Percentiles rank a stretch among this genome's conserved stretches.
phyloP scores from a whole-genome alignment of 2,888 invertebrate species.

The Oxystoma pomonae region DNA sequence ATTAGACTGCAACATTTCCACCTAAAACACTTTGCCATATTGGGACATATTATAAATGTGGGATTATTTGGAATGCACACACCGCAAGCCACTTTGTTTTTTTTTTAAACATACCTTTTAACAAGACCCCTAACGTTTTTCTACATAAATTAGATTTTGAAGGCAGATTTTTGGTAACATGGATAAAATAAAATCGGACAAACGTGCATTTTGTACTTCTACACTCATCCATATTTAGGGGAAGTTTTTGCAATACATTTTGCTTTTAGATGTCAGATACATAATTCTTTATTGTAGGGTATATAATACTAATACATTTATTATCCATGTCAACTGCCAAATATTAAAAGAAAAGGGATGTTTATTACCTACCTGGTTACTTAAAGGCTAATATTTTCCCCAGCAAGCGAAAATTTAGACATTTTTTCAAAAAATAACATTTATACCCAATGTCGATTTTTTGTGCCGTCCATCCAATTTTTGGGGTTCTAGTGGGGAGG shows the following conservation, averaged over 20 bases:
- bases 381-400: slow-evolving; percentile 14
- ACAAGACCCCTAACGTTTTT: no score
- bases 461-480: no score
- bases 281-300: no score
- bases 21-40: background rate
- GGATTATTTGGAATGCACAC: background rate
- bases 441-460: no score
- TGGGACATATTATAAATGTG: background rate
- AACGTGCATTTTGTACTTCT: no score
- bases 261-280: no score
- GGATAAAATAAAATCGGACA: no score
- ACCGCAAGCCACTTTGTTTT: background rate
- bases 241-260: no score
- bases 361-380: slow-evolving; percentile 13
- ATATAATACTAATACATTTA: background rate
- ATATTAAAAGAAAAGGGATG: slow-evolving; percentile 14
- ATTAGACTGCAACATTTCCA: background rate
- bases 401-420: slow-evolving; percentile 16
- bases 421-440: no score
- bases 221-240: no score
- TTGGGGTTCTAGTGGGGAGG: no score
- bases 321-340: slow-evolving; percentile 20
- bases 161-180: background rate
- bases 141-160: background rate
- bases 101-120: background rate